phyloP scores from a whole-genome alignment of 2,888 invertebrate species.

The Patella depressa region DNA sequence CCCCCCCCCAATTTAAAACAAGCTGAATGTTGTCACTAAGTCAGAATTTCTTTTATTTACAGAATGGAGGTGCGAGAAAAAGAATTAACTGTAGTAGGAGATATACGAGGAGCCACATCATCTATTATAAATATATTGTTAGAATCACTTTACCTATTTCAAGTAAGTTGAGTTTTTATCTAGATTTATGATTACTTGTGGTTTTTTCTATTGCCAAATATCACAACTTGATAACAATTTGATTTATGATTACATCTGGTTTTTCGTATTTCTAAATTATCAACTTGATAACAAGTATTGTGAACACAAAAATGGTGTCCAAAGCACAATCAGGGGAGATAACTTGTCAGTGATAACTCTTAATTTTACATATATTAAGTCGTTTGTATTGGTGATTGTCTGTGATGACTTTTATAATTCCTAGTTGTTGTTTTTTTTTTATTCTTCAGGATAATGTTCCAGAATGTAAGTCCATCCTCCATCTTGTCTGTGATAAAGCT shows the following conservation, averaged over 20 bases:
- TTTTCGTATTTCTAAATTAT: too few species aligned
- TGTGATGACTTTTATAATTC: background rate
- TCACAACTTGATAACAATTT: too few species aligned
- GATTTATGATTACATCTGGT: too few species aligned
- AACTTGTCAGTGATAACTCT: too few species aligned
- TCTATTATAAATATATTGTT: constrained; percentile 66
- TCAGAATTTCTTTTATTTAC: constrained; percentile 24
- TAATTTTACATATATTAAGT: background rate
- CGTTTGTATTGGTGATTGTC: background rate
- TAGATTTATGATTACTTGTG: too few species aligned
- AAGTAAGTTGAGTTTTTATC: constrained; percentile 52
- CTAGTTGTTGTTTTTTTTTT: background rate
- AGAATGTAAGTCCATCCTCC: constrained; percentile 59
- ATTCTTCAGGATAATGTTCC: constrained; percentile 61
- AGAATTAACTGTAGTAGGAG: constrained; percentile 61
- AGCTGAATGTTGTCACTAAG: background rate
- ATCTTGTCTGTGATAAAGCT: constrained; percentile 61
- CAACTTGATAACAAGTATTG: too few species aligned
- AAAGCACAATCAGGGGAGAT: too few species aligned
- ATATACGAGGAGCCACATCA: constrained; percentile 63
- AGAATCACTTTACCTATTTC: constrained; percentile 67
- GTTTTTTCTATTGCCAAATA: too few species aligned
- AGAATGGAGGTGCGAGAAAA: constrained; percentile 50
- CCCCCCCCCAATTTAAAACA: too few species aligned
- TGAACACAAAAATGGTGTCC: too few species aligned